Evolutionary conservation across 2,888 invertebrate species (phyloP).

Genomic region (Serripes groenlandicus): DNA sequence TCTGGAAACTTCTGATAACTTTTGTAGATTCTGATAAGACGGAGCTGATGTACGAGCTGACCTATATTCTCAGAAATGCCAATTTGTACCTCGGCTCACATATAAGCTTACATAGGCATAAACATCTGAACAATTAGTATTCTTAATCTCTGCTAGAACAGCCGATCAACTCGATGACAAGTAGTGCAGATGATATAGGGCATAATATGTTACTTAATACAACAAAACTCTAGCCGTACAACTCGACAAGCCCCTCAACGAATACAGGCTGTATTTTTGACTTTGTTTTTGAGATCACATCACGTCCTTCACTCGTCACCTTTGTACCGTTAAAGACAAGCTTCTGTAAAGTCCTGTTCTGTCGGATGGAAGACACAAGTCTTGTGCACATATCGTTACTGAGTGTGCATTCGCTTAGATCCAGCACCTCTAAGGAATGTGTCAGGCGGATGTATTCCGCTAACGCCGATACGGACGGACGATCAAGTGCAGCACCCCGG

Average conservation of each 20-base stretch:
- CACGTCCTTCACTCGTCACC: constrained; percentile 70
- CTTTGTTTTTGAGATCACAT: constrained; percentile 59
- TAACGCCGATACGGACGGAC: constrained; percentile 73
- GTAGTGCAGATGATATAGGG: too few relatives aligned
- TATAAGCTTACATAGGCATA: too few relatives aligned
- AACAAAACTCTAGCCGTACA: constrained; percentile 14
- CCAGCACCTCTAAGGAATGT: constrained; percentile 75
- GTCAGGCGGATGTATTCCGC: constrained; percentile 73
- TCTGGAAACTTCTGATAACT: too few relatives aligned
- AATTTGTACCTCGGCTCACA: too few relatives aligned
- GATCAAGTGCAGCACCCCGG: constrained; percentile 96
- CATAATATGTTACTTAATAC: too few relatives aligned
- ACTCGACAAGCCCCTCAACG: constrained; percentile 62
- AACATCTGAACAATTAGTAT: too few relatives aligned
- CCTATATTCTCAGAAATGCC: too few relatives aligned
- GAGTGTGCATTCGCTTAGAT: constrained; percentile 77
- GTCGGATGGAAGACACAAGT: constrained; percentile 70
- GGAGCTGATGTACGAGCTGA: too few relatives aligned
- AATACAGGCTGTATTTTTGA: constrained; percentile 57
- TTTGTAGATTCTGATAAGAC: too few relatives aligned
- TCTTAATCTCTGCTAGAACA: too few relatives aligned
- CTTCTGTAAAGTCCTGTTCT: constrained; percentile 70
- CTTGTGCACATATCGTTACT: constrained; percentile 74
- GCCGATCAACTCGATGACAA: too few relatives aligned
- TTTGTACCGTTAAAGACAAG: constrained; percentile 71